A percentile compares a stretch with the other conserved stretches of the same genome.
phyloP scores from a whole-genome alignment of 2,888 invertebrate species.

The Suillia variegata region DNA sequence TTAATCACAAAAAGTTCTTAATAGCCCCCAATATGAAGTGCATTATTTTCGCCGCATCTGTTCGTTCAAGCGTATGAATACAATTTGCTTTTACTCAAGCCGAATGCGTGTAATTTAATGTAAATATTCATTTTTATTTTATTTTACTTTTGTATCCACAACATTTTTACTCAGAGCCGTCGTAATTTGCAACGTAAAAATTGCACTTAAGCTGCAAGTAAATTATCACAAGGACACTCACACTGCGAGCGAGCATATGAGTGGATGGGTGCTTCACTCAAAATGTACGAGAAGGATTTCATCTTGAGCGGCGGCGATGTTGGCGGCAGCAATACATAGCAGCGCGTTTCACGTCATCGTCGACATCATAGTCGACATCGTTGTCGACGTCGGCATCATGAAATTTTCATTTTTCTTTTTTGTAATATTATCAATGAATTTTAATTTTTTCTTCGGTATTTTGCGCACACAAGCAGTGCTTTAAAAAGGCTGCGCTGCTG shows the following conservation, averaged over 20 bases:
- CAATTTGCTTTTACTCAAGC: too few species aligned
- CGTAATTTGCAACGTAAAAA: conserved; percentile 12
- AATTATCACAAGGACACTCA: conserved; percentile 21
- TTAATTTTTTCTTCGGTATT: not conserved
- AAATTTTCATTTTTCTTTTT: too few species aligned
- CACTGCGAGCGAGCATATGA: conserved; percentile 6
- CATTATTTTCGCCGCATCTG: too few species aligned
- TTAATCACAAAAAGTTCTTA: too few species aligned
- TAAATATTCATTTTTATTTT: too few species aligned
- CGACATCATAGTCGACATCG: not conserved
- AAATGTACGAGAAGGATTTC: not conserved
- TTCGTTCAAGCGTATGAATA: too few species aligned
- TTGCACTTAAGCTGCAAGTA: conserved; percentile 19
- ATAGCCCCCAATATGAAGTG: too few species aligned
- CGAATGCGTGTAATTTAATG: too few species aligned
- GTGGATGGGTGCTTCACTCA: not conserved
- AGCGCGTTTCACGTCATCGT: not conserved
- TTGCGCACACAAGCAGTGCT: not conserved
- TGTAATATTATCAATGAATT: not conserved
- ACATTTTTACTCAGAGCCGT: not conserved
- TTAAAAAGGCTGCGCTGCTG: not conserved
- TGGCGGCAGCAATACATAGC: too few species aligned
- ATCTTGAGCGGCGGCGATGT: too few species aligned
- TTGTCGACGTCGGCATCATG: too few species aligned
- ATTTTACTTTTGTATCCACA: not conserved